Percentiles rank a stretch among this genome's conserved stretches.
phyloP scores from a whole-genome alignment of 1,140 invertebrate species.

The Olivierus martensii region DNA sequence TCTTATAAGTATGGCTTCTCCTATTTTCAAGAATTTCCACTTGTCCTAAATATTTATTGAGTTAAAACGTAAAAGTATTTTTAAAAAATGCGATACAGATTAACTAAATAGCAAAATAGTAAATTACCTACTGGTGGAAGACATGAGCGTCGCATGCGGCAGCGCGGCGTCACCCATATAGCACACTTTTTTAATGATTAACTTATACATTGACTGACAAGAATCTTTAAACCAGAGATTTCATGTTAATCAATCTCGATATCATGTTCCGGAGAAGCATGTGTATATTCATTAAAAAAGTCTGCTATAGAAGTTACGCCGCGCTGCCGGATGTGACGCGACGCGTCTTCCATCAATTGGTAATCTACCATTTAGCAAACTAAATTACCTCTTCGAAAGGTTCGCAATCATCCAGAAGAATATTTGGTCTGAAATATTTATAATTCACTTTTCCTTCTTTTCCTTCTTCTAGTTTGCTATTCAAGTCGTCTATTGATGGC shows the following conservation, averaged over 20 bases:
- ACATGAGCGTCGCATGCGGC: too few species aligned
- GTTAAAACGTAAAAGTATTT: not conserved
- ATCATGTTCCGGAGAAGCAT: too few species aligned
- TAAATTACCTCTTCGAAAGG: slow-evolving; percentile 7
- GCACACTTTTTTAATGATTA: not conserved
- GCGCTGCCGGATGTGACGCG: too few species aligned
- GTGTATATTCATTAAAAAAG: too few species aligned
- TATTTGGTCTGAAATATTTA: slow-evolving; percentile 3
- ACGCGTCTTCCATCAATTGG: too few species aligned
- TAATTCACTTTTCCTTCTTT: not conserved
- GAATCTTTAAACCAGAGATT: too few species aligned
- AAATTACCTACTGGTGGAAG: too few species aligned
- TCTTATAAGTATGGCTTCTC: not conserved
- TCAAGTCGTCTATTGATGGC: slow-evolving; percentile 5
- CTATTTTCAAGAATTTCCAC: not conserved
- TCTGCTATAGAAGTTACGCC: too few species aligned
- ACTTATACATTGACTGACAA: too few species aligned
- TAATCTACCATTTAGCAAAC: too few species aligned
- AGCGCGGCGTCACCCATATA: not conserved
- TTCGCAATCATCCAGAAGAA: slow-evolving; percentile 2
- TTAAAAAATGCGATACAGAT: not conserved
- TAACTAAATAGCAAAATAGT: too few species aligned
- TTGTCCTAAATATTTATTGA: not conserved
- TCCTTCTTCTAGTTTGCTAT: not conserved
- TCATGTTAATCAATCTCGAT: too few species aligned